phyloP scores from a whole-genome alignment of 1,140 invertebrate genomes.

The Idris sp. region DNA sequence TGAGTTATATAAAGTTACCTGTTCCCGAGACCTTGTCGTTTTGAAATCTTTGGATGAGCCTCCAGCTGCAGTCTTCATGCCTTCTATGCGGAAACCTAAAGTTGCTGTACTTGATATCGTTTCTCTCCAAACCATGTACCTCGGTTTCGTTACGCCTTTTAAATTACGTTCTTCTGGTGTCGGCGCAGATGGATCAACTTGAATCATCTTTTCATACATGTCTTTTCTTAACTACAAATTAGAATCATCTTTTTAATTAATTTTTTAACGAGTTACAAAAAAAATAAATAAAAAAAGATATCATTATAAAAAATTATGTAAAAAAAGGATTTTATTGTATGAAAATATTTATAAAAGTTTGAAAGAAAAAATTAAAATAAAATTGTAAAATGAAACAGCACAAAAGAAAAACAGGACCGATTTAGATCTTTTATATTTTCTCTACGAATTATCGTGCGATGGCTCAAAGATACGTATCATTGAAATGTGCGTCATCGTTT shows the following conservation, averaged over 20 bases:
- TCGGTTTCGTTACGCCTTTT: conserved; percentile 95
- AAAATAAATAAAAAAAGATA: too few species aligned
- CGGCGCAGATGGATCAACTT: conserved; percentile 93
- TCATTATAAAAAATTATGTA: conserved; percentile 8
- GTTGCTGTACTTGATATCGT: conserved; percentile 97
- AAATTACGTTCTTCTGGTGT: conserved; percentile 92
- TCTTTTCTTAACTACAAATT: conserved; percentile 81
- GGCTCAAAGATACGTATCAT: conserved; percentile 41
- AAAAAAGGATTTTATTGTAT: background rate
- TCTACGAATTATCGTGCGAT: conserved; percentile 26
- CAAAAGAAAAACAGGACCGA: conserved; percentile 10
- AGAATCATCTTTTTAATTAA: too few species aligned
- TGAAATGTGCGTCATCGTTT: conserved; percentile 41
- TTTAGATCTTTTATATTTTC: conserved; percentile 39
- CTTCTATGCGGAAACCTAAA: conserved; percentile 97
- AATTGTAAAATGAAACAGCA: background rate
- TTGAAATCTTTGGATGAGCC: conserved; percentile 97
- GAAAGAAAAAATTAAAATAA: background rate
- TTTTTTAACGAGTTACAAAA: too few species aligned
- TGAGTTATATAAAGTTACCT: conserved; percentile 76
- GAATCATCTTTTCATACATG: conserved; percentile 99
- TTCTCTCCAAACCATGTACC: conserved; percentile 99
- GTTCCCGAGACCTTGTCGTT: conserved; percentile 91
- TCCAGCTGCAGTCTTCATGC: conserved; percentile 92
- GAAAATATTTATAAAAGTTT: background rate